Percentiles rank a stretch among this genome's conserved stretches.
These are phyloP conservation scores for Lithobates sylvaticus DNA, from an alignment of 2,797 vertebrate genomes.

Conservation along the genomic window DNA sequence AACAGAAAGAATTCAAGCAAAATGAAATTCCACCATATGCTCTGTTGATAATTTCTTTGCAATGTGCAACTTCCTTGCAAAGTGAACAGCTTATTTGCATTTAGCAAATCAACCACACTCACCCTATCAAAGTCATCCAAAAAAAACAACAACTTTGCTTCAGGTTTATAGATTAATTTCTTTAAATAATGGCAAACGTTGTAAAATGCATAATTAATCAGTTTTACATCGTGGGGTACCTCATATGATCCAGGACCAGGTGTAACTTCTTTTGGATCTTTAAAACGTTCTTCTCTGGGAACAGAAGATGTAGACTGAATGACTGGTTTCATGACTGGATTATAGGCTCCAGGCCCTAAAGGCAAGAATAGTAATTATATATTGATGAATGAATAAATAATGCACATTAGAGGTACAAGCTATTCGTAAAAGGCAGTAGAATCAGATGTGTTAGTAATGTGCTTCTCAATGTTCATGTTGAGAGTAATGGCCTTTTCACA, in stretches of 20 bases:
- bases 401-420: neutral
- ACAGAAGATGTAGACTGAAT: constrained; percentile 58
- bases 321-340: constrained; percentile 58
- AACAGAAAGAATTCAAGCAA: no score
- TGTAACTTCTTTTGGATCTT: constrained; percentile 54
- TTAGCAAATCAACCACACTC: no score
- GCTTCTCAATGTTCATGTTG: neutral
- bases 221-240: constrained; percentile 60
- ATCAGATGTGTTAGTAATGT: neutral
- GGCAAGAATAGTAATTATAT: constrained; percentile 49
- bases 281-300: constrained; percentile 64
- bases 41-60: no score
- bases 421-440: neutral
- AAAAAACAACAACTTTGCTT: no score
- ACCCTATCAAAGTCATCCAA: no score
- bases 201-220: neutral
- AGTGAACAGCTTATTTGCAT: no score
- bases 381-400: constrained; percentile 39
- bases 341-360: constrained; percentile 64
- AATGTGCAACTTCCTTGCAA: no score
- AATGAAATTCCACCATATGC: no score
- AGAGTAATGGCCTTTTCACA: no score
- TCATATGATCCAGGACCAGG: constrained; percentile 67
- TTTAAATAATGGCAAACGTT: no score
- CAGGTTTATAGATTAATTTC: no score